A percentile compares a stretch with the other conserved stretches of the same genome.
These are phyloP conservation scores for Poliocrania exsul DNA, from an alignment of 2,797 vertebrate species.

Conservation along the genomic window DNA sequence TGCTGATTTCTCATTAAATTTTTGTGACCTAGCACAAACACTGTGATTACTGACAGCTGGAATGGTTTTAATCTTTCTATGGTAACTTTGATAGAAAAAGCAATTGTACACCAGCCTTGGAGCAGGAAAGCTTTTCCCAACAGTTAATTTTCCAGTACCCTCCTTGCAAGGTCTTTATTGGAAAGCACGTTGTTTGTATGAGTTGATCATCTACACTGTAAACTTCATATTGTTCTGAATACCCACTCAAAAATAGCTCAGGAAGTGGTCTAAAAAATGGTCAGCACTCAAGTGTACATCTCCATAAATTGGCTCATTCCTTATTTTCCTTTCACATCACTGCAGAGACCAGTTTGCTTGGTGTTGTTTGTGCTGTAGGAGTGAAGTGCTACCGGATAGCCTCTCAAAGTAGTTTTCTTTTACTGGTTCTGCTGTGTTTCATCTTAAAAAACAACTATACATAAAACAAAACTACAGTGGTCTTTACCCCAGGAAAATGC, in stretches of 20 bases:
- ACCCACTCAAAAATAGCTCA: background rate
- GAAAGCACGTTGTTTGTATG: background rate
- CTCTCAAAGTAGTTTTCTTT: background rate
- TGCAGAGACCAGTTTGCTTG: background rate
- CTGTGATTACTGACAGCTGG: background rate
- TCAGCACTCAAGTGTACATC: background rate
- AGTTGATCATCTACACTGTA: background rate
- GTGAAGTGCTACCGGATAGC: background rate
- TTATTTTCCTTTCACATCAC: background rate
- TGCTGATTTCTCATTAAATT: background rate
- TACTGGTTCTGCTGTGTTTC: background rate
- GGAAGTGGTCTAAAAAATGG: background rate
- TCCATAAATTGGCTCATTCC: background rate
- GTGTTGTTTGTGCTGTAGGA: background rate
- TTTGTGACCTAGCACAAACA: background rate
- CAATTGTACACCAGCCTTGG: background rate
- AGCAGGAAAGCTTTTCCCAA: background rate
- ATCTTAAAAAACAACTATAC: fast-evolving
- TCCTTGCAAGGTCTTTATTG: background rate
- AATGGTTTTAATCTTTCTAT: background rate
- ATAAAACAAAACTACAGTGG: background rate
- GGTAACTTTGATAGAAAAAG: background rate
- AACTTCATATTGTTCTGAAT: background rate
- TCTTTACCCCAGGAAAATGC: background rate
- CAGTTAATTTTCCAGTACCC: background rate